phyloP scores from a whole-genome alignment of 1,140 invertebrate species.

The Phortica variegata region DNA sequence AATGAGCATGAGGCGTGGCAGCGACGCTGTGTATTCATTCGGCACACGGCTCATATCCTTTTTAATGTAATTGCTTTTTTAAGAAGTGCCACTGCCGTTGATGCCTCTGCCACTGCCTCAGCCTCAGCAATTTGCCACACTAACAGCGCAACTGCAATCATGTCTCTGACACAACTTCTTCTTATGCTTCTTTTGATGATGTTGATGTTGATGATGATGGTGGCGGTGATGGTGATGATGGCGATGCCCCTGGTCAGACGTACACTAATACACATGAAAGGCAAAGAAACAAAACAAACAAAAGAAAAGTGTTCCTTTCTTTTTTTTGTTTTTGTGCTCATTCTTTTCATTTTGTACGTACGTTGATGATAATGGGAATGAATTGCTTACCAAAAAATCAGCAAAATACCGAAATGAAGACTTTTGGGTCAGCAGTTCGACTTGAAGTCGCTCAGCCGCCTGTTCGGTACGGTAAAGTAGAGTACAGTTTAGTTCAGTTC shows the following conservation, averaged over 20 bases:
- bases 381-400: slow-evolving; percentile 22
- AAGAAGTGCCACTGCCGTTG: slow-evolving; percentile 37
- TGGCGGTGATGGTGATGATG: too few relatives aligned
- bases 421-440: slow-evolving; percentile 17
- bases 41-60: slow-evolving; percentile 38
- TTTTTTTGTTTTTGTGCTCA: too few relatives aligned
- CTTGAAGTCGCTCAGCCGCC: too few relatives aligned
- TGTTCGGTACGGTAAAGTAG: too few relatives aligned
- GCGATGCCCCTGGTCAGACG: background rate
- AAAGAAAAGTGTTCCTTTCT: slow-evolving; percentile 45
- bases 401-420: slow-evolving; percentile 4
- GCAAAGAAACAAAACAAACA: slow-evolving; percentile 19
- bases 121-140: too few relatives aligned
- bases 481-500: background rate
- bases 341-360: too few relatives aligned
- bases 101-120: background rate
- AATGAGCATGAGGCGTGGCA: slow-evolving; percentile 35
- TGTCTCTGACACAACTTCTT: too few relatives aligned
- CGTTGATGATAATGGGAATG: slow-evolving; percentile 53
- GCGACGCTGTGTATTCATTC: background rate
- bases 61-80: slow-evolving; percentile 56
- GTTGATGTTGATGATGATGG: too few relatives aligned
- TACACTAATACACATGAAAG: slow-evolving; percentile 6
- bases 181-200: slow-evolving; percentile 25
- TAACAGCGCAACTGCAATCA: too few relatives aligned